Percentiles rank a stretch among this genome's conserved stretches.
phyloP scores from a whole-genome alignment of 2,888 invertebrate species.

The Deilephila elpenor region DNA sequence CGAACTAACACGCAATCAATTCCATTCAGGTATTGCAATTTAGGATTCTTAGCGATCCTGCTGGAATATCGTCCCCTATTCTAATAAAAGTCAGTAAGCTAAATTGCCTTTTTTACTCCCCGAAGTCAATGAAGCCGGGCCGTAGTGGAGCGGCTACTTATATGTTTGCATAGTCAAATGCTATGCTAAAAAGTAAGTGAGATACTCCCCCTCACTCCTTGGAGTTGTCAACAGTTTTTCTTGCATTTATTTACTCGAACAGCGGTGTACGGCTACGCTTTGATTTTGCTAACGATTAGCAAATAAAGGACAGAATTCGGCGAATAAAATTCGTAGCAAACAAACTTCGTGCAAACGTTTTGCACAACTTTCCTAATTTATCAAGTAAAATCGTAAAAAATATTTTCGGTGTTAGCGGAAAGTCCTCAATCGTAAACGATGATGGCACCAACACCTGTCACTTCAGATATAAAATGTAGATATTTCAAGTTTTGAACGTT shows the following conservation, averaged over 20 bases:
- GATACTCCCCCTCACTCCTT: conserved; percentile 50
- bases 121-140: conserved; percentile 75
- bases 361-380: conserved; percentile 35
- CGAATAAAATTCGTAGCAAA: conserved; percentile 24
- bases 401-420: conserved; percentile 42
- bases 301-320: conserved; percentile 21
- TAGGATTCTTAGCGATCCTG: not conserved
- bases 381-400: conserved; percentile 52
- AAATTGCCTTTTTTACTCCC: conserved; percentile 78
- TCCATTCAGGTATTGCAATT: conserved; percentile 14
- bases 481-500: conserved; percentile 35
- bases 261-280: not conserved
- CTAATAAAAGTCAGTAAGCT: conserved; percentile 63
- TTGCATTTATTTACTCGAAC: not conserved
- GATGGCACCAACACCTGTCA: conserved; percentile 59
- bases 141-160: conserved; percentile 70
- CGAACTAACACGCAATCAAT: not conserved
- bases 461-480: conserved; percentile 47
- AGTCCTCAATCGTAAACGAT: conserved; percentile 58
- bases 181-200: conserved; percentile 75
- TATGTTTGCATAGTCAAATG: conserved; percentile 83
- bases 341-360: conserved; percentile 27
- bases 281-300: conserved; percentile 26
- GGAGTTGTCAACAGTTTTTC: conserved; percentile 16
- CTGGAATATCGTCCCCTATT: conserved; percentile 37